Percentiles rank a stretch among this genome's conserved stretches.
phyloP scores from a whole-genome alignment of 2,888 invertebrate genomes.

The Amblyjoppa proteus region DNA sequence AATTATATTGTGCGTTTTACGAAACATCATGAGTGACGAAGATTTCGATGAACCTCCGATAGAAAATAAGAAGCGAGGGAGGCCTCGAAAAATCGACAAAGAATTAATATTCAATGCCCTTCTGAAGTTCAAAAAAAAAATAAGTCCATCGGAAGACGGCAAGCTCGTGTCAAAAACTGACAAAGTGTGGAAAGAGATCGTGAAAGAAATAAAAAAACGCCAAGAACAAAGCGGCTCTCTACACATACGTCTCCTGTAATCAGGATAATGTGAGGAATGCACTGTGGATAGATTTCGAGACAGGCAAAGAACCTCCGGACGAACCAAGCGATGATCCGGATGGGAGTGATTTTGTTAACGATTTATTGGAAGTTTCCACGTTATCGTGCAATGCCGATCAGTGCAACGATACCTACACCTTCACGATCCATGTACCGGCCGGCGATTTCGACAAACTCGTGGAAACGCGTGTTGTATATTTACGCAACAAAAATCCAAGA shows the following conservation, averaged over 20 bases:
- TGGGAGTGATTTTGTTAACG: background rate
- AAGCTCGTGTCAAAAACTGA: slow-evolving; percentile 34
- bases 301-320: background rate
- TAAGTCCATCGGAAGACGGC: slow-evolving; percentile 24
- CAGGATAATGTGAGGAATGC: slow-evolving; percentile 27
- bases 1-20: no score
- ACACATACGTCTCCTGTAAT: slow-evolving; percentile 48
- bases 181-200: slow-evolving; percentile 23
- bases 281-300: slow-evolving; percentile 18
- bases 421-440: slow-evolving; percentile 31
- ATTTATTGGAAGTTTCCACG: slow-evolving; percentile 21
- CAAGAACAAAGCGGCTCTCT: slow-evolving; percentile 43
- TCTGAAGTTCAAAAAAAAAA: slow-evolving; percentile 28
- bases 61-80: slow-evolving; percentile 16
- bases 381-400: background rate
- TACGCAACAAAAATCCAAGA: slow-evolving; percentile 26
- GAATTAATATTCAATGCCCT: slow-evolving; percentile 9
- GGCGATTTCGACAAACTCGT: slow-evolving; percentile 36
- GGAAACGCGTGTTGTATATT: slow-evolving; percentile 20
- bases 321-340: slow-evolving; percentile 11
- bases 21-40: no score
- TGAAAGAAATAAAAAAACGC: slow-evolving; percentile 24
- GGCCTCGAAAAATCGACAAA: slow-evolving; percentile 38
- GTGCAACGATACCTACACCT: background rate
- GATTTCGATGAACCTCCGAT: no score